Evolutionary conservation across 2,113 vertebrate species (phyloP).

Genomic region (Strix aluco): DNA sequence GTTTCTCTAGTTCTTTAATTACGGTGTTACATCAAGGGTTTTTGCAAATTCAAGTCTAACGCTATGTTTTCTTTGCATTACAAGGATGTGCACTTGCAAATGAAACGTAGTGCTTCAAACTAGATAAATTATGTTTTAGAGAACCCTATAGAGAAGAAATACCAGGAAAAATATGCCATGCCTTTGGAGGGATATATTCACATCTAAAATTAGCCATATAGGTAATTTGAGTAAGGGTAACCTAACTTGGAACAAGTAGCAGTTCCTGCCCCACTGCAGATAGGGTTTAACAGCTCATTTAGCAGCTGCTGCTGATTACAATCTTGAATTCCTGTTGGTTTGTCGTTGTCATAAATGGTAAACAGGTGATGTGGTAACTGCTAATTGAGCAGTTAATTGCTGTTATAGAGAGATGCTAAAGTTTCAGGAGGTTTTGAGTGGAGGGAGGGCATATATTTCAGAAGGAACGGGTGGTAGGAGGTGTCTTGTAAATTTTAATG

Average conservation of each 20-base stretch:
- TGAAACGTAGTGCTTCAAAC: neutral
- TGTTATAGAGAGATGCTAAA: neutral
- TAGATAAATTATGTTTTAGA: neutral
- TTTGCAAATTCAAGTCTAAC: neutral
- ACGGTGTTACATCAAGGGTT: neutral
- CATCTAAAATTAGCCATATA: neutral
- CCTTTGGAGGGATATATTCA: neutral
- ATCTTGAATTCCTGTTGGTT: rapidly evolving
- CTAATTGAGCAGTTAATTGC: neutral
- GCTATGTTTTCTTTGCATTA: neutral
- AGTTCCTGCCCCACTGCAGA: neutral
- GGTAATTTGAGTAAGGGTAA: neutral
- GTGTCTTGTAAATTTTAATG: rapidly evolving
- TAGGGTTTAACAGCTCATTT: neutral
- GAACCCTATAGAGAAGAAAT: neutral
- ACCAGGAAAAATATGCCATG: neutral
- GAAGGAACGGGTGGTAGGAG: no score
- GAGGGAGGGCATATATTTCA: rapidly evolving
- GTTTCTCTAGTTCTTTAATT: neutral
- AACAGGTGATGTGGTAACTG: neutral
- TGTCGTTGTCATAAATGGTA: neutral
- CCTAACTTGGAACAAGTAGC: neutral
- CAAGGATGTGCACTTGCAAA: neutral
- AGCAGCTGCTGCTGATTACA: neutral
- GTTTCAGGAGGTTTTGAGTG: rapidly evolving